Evolutionary conservation across 2,113 vertebrate genomes (phyloP), one percentile per base, ranked within the genome.

Genomic region (Sprattus sprattus): DNA sequence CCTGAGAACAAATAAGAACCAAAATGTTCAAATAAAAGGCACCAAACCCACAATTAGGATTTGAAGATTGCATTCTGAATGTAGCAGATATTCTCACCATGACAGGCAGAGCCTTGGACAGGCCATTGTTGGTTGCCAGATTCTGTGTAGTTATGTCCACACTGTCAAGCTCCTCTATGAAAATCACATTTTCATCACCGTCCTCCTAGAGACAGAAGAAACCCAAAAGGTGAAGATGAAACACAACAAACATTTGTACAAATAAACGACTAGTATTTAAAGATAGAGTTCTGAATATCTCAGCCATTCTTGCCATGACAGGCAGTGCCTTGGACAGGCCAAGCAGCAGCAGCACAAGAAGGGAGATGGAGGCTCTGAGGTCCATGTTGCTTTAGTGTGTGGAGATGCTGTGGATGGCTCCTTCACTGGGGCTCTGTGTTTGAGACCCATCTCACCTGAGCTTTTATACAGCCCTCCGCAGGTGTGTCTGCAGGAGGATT

Each of bases 311-410:
- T 82, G 81, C 86, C 81, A 45, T 39, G n/a, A 82, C 25, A n/a
- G 44, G 80, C 39, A 64, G n/a, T 67, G 86, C 81, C 45, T 54
- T 78, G 44, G 86, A 84, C 44, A 67, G 81, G 78, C 83, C 82
- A 60, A 84, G 22, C 45, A 87, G 54, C n/a, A n/a, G n/a, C 52
- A 84, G 32, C 22, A 45, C 75, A 22, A 84, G 83, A 80, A 81
- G 32, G 78, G 75, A 44, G 46, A 57, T 81, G 28, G 50, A 11
- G 81, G 49, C 28, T 85, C 28, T 84, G 32, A 67, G 83, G 25
- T 82, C 83, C 75, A 87, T 87, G 47, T 83, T 83, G 82, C 82
- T 49, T 83, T 22, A 16, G 82, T 83, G 46, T 71, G 20, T 75
- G 83, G 75, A 82, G 52, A 81, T 44, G 45, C 75, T 83, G 50